phyloP scores from a whole-genome alignment of 2,113 vertebrate species.

The Hydropotes inermis region DNA sequence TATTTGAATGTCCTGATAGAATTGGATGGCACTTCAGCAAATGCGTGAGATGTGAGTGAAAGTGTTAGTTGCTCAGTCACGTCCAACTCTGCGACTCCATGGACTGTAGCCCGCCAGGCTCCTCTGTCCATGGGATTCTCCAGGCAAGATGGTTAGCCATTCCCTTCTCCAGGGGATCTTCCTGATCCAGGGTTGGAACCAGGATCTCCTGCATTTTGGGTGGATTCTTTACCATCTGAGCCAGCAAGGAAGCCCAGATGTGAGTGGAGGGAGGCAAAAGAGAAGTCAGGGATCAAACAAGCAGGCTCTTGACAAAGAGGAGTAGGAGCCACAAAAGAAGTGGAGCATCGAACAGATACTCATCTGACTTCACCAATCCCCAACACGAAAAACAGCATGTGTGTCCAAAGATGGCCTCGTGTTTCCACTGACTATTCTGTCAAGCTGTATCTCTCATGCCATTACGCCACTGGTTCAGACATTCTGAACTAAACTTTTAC shows the following conservation, averaged over 20 bases:
- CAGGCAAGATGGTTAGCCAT: not conserved
- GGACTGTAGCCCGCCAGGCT: not conserved
- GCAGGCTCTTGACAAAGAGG: not conserved
- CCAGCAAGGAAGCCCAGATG: not conserved
- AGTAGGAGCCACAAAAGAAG: not conserved
- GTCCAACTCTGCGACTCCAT: not conserved
- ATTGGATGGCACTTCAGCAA: not conserved
- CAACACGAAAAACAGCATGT: accelerated
- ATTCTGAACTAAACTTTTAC: not conserved
- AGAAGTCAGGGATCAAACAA: too few species aligned
- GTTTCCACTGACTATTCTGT: too few species aligned
- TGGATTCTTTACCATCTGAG: not conserved
- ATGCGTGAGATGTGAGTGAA: not conserved
- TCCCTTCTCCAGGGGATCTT: not conserved
- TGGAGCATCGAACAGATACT: not conserved
- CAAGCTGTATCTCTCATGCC: not conserved
- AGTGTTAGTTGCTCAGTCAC: not conserved
- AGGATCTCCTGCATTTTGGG: not conserved
- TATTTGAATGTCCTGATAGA: not conserved
- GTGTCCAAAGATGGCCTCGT: accelerated
- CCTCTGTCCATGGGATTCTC: not conserved
- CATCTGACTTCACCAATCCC: not conserved
- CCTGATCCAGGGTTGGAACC: not conserved
- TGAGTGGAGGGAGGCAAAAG: not conserved
- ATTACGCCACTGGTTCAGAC: not conserved